Evolutionary conservation across 2,888 invertebrate species (phyloP), one percentile per base, ranked within the genome.

Genomic region (Melanostoma scalare): DNA sequence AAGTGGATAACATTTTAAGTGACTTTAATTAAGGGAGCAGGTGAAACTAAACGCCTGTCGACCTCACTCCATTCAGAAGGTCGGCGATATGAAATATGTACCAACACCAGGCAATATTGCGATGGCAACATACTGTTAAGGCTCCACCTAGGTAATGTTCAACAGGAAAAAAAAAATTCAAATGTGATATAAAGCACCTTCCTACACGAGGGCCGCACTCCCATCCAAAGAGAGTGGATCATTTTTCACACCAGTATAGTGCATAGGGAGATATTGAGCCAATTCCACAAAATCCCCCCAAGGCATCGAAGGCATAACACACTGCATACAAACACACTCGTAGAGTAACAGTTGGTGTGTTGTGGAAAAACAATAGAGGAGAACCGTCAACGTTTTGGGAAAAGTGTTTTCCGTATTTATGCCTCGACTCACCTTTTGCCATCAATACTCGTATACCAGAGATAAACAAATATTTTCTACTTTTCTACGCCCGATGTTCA

Each of bases 1-100:
- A 82, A 82, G 81, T 77, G 81, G 81, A 82, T 82, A 77, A 77
- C 81, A 82, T 82, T 77, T 77, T 82, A 82, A 82, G 77, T 82
- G 81, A 82, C 72, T 82, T 82, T 82, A 82, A 82, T 82, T 82
- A 82, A 82, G 77, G 77, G 52, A 72, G 81, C 81, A 82, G 81
- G 81, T 82, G 81, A 77, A 77, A 82, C 81, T 77, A 82, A 82
- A 82, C 77, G 81, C 77, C 77, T 55, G 50, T 61, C 72, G 61
- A 40, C 46, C 77, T 61, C 65, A 38, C 44, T 36, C 48, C 8
- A 53, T 52, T 36, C 65, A 42, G 35, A 53, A 33, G 9, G 31
- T 8, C 10, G 6, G 8, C 35, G 20, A 61, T 46, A 46, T 20
- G 10, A 58, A 3, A 31, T 44, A 35, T 6, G 3, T n/a, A 44